These are phyloP conservation scores for Orgyia antiqua DNA, from an alignment of 2,888 invertebrate species.

Conservation along the genomic window DNA sequence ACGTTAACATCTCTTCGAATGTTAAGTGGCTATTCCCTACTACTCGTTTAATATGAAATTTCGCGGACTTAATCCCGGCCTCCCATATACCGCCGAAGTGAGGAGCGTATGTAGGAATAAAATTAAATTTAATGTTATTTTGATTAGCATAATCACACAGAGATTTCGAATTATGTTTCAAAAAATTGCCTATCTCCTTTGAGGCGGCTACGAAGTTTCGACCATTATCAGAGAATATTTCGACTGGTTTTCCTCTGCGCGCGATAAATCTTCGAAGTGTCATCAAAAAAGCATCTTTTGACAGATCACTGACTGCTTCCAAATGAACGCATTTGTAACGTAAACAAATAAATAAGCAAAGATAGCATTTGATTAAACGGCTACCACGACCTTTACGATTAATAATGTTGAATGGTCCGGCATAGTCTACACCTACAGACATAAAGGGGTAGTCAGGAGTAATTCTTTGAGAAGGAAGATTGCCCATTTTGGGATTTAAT, in stretches of 20 bases:
- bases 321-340: constrained; percentile 5
- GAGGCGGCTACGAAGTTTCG: constrained; percentile 10
- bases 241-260: constrained; percentile 26
- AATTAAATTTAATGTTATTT: not conserved
- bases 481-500: constrained; percentile 18
- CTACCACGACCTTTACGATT: constrained; percentile 17
- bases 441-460: constrained; percentile 12
- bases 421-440: constrained; percentile 9
- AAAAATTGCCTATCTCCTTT: constrained; percentile 1
- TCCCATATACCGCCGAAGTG: too few relatives aligned
- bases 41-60: not conserved
- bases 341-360: constrained; percentile 19
- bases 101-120: not conserved
- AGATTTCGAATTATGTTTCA: too few relatives aligned
- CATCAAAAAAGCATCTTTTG: constrained; percentile 25
- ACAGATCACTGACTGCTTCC: constrained; percentile 15
- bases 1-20: too few relatives aligned
- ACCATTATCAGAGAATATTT: constrained; percentile 13
- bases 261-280: constrained; percentile 25
- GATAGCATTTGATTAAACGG: constrained; percentile 13
- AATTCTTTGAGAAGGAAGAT: constrained; percentile 18
- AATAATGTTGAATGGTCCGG: constrained; percentile 3
- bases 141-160: too few relatives aligned
- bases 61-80: not conserved
- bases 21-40: not conserved